A percentile compares a stretch with the other conserved stretches of the same genome.
These are phyloP conservation scores for Clarias pachynema DNA, from an alignment of 2,797 vertebrate genomes.

Conservation along the genomic window DNA sequence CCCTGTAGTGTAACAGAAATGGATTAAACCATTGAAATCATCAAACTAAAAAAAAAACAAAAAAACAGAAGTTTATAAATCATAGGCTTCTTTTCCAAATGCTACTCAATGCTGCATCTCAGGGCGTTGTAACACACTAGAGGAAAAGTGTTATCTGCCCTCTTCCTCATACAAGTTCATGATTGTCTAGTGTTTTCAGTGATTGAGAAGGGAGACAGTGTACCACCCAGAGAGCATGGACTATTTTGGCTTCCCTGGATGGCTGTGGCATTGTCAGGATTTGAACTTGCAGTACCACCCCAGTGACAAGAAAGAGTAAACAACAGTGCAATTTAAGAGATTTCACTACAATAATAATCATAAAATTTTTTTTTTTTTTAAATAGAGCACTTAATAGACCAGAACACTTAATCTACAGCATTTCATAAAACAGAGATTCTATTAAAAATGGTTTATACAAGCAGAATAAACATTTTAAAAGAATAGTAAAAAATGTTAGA, in stretches of 20 bases:
- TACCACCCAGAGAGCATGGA: not conserved
- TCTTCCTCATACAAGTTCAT: not conserved
- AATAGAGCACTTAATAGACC: not conserved
- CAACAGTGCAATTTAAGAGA: too few relatives aligned
- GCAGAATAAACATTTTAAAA: not conserved
- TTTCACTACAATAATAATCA: not conserved
- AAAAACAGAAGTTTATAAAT: not conserved
- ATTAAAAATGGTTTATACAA: not conserved
- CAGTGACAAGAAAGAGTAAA: not conserved
- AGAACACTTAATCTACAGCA: not conserved
- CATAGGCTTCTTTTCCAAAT: not conserved
- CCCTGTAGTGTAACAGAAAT: slow-evolving; percentile 70
- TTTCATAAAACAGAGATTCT: too few relatives aligned
- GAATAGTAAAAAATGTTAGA: not conserved
- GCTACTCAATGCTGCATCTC: not conserved
- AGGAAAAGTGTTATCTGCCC: not conserved
- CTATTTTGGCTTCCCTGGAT: not conserved
- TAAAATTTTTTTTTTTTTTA: too few relatives aligned
- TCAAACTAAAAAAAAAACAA: too few relatives aligned
- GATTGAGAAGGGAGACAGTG: not conserved
- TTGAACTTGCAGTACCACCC: not conserved
- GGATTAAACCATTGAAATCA: not conserved
- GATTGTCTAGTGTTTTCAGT: not conserved
- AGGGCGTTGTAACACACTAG: not conserved
- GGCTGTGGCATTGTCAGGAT: not conserved